Evolutionary conservation across 2,888 invertebrate species (phyloP).

Genomic region (Prenolepis imparis): DNA sequence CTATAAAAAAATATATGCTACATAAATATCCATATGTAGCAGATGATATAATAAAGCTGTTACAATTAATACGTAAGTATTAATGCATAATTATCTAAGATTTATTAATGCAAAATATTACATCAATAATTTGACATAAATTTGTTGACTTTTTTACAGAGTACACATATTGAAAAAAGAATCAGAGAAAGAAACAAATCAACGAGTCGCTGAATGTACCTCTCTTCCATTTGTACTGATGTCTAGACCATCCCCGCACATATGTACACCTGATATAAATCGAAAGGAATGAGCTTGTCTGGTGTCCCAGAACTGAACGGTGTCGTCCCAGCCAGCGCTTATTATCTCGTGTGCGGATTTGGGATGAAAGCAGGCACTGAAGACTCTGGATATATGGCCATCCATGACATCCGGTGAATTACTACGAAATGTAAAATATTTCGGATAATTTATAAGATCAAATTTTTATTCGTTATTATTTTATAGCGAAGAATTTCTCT

Average conservation of each 20-base stretch:
- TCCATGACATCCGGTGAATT: slow-evolving; percentile 87
- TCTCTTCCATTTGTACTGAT: slow-evolving; percentile 89
- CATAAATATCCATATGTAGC: too few species aligned
- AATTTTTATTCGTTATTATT: neutral
- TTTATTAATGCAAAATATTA: slow-evolving; percentile 16
- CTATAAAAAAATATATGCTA: neutral
- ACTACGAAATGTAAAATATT: slow-evolving; percentile 81
- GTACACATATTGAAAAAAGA: neutral
- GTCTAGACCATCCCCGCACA: slow-evolving; percentile 90
- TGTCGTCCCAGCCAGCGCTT: slow-evolving; percentile 91
- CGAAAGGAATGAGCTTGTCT: slow-evolving; percentile 89
- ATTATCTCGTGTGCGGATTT: slow-evolving; percentile 89
- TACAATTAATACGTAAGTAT: neutral
- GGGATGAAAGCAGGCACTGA: slow-evolving; percentile 90
- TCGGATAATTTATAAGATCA: neutral
- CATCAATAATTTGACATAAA: neutral
- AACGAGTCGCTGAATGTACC: slow-evolving; percentile 83
- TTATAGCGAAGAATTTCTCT: neutral
- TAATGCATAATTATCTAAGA: neutral
- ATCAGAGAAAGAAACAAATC: neutral
- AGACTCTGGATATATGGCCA: slow-evolving; percentile 90
- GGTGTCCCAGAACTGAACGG: slow-evolving; percentile 90
- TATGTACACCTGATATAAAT: slow-evolving; percentile 88
- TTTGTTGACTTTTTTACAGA: neutral
- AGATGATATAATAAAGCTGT: neutral